Evolutionary conservation across 2,888 invertebrate species (phyloP), one percentile per base, ranked within the genome.

Genomic region (Nemapogon koenigi): DNA sequence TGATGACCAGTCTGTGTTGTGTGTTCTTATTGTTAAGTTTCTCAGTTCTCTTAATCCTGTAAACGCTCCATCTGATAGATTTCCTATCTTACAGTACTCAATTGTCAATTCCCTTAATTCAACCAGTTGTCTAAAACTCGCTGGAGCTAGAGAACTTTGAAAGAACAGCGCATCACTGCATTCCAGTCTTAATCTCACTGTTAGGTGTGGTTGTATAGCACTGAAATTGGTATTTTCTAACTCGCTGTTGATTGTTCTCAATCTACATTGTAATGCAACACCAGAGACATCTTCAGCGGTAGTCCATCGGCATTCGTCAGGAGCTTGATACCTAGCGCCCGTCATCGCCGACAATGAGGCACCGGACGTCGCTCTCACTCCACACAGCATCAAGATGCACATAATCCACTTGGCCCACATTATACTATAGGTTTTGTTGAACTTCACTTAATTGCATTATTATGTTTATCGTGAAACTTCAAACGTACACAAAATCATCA

Each of bases 1-100:
- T 37, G 89, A 86, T 27, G 89, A 88, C 89, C 90, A 90, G 59
- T 90, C 89, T 28, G 89, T 90, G 67, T 91, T 91, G 69, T 91
- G 90, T 36, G 91, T 91, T 52, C 89, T 83, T 46, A 93, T 84
- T 30, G 91, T 91, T 41, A 93, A 78, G 61, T 90, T 89, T 48
- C 88, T 81, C 43, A 93, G 80, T 60, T 90, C 87, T 41, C 86
- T 84, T 28, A 92, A 82, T 31, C 91, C 91, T 30, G 86, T 83
- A 56, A 93, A 90, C n/a, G 91, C 89, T 40, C 89, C 90, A 51
- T 89, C 87, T 42, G 90, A 88, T 41, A 91, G 79, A 58, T 90
- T 90, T 40, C 88, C 88, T 44, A 91, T 88, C 72, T 91, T 90
- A 67, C 91, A 92, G 59, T 87, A 89, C 59, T 91, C 90, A 50